Evolutionary conservation across 2,113 vertebrate species (phyloP).

Genomic region (Nycticryphes semicollaris): DNA sequence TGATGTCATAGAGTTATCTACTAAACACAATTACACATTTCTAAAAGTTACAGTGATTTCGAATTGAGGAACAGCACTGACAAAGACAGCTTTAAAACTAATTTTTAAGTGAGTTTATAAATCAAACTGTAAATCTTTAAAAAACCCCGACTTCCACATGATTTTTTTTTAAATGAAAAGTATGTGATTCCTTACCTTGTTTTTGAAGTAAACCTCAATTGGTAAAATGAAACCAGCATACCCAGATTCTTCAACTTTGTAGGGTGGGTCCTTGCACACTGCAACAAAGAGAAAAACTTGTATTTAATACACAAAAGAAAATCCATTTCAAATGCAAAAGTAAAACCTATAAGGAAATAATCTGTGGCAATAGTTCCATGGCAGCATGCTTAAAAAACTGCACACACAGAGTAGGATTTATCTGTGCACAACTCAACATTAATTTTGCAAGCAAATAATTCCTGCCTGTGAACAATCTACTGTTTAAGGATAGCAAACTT

Average conservation of each 20-base stretch:
- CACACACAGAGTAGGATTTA: accelerated
- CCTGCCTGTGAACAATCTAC: neutral
- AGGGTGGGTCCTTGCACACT: conserved; percentile 92
- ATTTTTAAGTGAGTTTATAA: neutral
- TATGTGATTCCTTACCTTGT: conserved; percentile 80
- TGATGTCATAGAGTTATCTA: neutral
- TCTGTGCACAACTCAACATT: accelerated
- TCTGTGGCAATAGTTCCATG: accelerated
- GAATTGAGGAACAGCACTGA: neutral
- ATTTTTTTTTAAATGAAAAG: neutral
- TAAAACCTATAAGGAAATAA: neutral
- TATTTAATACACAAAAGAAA: neutral
- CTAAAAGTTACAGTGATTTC: neutral
- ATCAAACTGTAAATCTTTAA: neutral
- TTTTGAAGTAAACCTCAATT: conserved; percentile 92
- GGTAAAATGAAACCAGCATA: conserved; percentile 93
- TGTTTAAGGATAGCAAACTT: neutral
- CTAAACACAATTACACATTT: neutral
- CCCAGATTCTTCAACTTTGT: conserved; percentile 92
- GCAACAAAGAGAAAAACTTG: conserved; percentile 28
- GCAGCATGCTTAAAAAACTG: neutral
- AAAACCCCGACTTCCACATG: accelerated
- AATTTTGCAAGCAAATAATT: neutral
- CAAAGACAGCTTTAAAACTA: neutral
- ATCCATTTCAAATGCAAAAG: neutral